Evolutionary conservation across 2,888 invertebrate species (phyloP), one percentile per base, ranked within the genome.

Genomic region (Doris montereyensis): DNA sequence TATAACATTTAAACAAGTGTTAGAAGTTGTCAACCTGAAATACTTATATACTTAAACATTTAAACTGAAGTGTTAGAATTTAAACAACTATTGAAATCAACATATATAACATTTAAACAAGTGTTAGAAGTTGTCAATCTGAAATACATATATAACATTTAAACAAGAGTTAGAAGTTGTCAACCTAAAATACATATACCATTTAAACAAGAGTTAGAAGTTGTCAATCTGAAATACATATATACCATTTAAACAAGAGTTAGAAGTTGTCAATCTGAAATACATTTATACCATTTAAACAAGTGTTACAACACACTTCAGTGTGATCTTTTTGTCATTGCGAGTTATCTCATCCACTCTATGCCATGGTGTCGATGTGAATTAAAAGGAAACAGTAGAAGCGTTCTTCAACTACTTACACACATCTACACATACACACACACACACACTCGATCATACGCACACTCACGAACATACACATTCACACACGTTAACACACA

Each of bases 91-190:
- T 3, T 21, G 24, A 3, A 21, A 2, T n/a, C n/a, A n/a, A n/a
- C n/a, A n/a, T n/a, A n/a, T n/a, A n/a, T n/a, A n/a, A n/a, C n/a
- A n/a, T n/a, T n/a, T n/a, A n/a, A n/a, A n/a, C n/a, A n/a, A n/a
- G n/a, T n/a, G n/a, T n/a, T n/a, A n/a, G n/a, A n/a, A n/a, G n/a
- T n/a, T n/a, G n/a, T n/a, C n/a, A n/a, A n/a, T n/a, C n/a, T n/a
- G n/a, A n/a, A n/a, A n/a, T n/a, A n/a, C n/a, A n/a, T n/a, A n/a
- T n/a, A n/a, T n/a, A n/a, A n/a, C n/a, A n/a, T n/a, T n/a, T n/a
- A n/a, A n/a, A n/a, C n/a, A n/a, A n/a, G n/a, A n/a, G 81, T 34
- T 79, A 30, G 52, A 81, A 74, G 30, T 62, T 71, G 71, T 81
- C 81, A 41, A 81, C 79, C 79, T 81, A 65, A 2, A n/a, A n/a